A percentile compares a stretch with the other conserved stretches of the same genome.
Conservation (phyloP, 2,888 invertebrate species). For the Hirtodrosophila confusa region DNA sequence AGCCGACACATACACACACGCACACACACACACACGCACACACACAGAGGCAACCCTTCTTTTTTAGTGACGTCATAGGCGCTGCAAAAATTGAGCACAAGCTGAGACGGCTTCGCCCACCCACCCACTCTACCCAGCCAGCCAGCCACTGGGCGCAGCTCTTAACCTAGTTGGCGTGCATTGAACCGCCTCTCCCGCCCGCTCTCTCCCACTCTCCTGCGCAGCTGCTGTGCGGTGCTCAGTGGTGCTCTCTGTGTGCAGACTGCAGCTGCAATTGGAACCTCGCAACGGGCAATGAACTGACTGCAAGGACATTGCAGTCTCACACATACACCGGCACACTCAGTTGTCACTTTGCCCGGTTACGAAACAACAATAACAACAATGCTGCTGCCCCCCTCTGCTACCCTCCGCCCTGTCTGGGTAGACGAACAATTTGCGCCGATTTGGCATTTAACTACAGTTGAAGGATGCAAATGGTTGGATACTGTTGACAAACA, state of each 20-base stretch:
- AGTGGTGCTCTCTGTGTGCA: slow-evolving; percentile 43
- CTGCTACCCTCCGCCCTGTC: not conserved
- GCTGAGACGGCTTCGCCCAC: not conserved
- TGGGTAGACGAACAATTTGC: slow-evolving; percentile 36
- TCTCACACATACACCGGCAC: slow-evolving; percentile 15
- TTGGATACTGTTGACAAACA: slow-evolving; percentile 12
- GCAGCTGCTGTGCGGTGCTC: slow-evolving; percentile 16
- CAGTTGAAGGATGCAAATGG: slow-evolving; percentile 67
- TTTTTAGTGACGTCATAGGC: slow-evolving; percentile 62
- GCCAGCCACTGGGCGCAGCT: slow-evolving; percentile 6
- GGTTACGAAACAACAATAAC: slow-evolving; percentile 52
- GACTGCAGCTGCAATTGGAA: slow-evolving; percentile 61
- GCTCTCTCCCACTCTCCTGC: slow-evolving; percentile 3
- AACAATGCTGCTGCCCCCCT: slow-evolving; percentile 23
- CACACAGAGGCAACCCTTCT: slow-evolving; percentile 6
- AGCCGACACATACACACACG: slow-evolving; percentile 35
- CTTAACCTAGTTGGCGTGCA: slow-evolving; percentile 71
- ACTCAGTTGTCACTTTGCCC: slow-evolving; percentile 37
- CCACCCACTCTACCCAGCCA: not conserved
- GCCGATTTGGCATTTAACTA: slow-evolving; percentile 68
- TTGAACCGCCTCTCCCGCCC: slow-evolving; percentile 51
- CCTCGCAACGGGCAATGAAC: slow-evolving; percentile 64
- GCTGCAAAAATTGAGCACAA: slow-evolving; percentile 47
- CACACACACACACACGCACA: slow-evolving; percentile 13
- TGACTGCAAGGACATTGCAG: slow-evolving; percentile 72